These are phyloP conservation scores for Tillus elongatus DNA, from an alignment of 2,888 invertebrate species.

Conservation along the genomic window DNA sequence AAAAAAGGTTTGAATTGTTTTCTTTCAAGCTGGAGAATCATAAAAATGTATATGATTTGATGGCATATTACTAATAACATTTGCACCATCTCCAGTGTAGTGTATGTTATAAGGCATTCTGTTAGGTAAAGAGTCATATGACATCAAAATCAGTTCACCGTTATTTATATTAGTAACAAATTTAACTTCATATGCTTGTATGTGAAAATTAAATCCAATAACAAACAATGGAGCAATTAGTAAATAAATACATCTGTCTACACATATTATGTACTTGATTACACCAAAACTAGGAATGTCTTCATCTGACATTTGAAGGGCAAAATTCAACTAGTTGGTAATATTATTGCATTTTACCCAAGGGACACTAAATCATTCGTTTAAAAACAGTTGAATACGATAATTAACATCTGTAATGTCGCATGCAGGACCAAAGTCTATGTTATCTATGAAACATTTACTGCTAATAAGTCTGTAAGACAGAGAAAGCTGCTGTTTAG, in stretches of 20 bases:
- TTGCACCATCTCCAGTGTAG: conserved; percentile 6
- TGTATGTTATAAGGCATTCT: conserved; percentile 9
- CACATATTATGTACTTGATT: conserved; percentile 9
- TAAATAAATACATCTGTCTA: conserved; percentile 5
- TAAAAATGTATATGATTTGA: too few species aligned
- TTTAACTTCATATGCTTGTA: conserved; percentile 11
- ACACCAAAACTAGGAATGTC: conserved; percentile 8
- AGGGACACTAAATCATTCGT: conserved; percentile 2
- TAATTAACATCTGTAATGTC: too few species aligned
- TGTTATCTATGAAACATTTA: too few species aligned
- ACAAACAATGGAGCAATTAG: conserved; percentile 5
- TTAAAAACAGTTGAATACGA: too few species aligned
- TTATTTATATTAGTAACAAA: conserved; percentile 5
- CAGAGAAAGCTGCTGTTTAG: conserved; percentile 8
- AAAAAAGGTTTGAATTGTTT: too few species aligned
- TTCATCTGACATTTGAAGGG: conserved; percentile 4
- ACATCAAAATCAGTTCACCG: conserved; percentile 8
- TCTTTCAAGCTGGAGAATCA: too few species aligned
- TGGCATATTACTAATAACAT: too few species aligned
- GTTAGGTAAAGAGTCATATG: conserved; percentile 6
- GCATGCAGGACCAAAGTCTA: too few species aligned
- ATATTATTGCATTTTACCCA: conserved; percentile 11
- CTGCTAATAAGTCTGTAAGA: conserved; percentile 7
- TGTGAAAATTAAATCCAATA: conserved; percentile 9
- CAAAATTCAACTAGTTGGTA: conserved; percentile 5